phyloP scores from a whole-genome alignment of 2,797 vertebrate species.

The Myotis planiceps region DNA sequence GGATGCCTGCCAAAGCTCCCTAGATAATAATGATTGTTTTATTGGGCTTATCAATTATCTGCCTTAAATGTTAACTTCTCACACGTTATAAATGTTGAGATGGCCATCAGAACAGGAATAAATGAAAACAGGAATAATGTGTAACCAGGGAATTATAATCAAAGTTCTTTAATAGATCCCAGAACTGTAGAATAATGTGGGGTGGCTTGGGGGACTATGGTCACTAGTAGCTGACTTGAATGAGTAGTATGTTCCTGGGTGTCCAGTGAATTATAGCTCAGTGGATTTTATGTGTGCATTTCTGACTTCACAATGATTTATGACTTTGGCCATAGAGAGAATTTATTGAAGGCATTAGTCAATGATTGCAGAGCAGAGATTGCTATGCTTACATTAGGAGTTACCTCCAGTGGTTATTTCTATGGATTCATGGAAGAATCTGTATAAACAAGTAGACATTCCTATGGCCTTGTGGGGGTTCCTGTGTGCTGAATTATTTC shows the following conservation, averaged over 20 bases:
- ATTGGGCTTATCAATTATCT: conserved; percentile 2
- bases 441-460: conserved; percentile 66
- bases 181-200: conserved; percentile 74
- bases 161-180: conserved; percentile 67
- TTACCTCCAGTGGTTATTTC: conserved; percentile 65
- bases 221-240: conserved; percentile 64
- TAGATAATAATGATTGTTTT: conserved; percentile 25
- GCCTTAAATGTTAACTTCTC: conserved; percentile 35
- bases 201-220: conserved; percentile 28
- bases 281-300: conserved; percentile 52
- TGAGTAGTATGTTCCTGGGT: background rate
- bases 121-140: conserved; percentile 22
- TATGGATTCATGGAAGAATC: conserved; percentile 69
- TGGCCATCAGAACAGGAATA: background rate
- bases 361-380: conserved; percentile 64
- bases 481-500: conserved; percentile 72
- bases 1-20: background rate
- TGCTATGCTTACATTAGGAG: conserved; percentile 49
- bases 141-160: conserved; percentile 67
- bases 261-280: background rate
- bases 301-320: conserved; percentile 49
- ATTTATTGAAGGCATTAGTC: conserved; percentile 69
- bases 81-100: background rate
- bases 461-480: conserved; percentile 62
- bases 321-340: conserved; percentile 16